These are phyloP conservation scores for Cerastis rubricosa DNA, from an alignment of 2,888 invertebrate genomes.

Conservation along the genomic window DNA sequence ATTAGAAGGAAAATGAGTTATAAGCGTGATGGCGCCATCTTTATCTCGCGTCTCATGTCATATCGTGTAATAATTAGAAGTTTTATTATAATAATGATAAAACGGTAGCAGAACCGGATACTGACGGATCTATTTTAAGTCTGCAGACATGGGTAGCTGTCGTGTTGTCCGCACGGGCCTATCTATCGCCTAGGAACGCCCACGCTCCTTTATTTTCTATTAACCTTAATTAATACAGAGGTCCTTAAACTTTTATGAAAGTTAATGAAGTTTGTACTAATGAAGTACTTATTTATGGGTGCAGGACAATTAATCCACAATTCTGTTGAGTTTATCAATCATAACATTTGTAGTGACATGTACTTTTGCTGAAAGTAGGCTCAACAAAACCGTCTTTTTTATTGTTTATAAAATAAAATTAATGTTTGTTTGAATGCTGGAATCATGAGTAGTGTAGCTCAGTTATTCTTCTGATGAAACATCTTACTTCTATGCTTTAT, in stretches of 20 bases:
- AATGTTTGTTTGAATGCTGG: neutral
- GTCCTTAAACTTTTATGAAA: conserved; percentile 42
- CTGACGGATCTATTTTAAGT: conserved; percentile 53
- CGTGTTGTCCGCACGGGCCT: conserved; percentile 47
- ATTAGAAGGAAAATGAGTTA: conserved; percentile 35
- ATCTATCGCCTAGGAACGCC: conserved; percentile 52
- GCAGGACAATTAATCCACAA: neutral
- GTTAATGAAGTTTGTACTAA: conserved; percentile 16
- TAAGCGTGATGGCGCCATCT: conserved; percentile 53
- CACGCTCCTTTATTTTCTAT: conserved; percentile 48
- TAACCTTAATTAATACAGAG: conserved; percentile 50
- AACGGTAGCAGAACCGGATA: conserved; percentile 55
- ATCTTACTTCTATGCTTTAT: neutral
- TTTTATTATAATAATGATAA: conserved; percentile 62
- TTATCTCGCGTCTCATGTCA: conserved; percentile 59
- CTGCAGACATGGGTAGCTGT: conserved; percentile 53
- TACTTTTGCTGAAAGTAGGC: conserved; percentile 1
- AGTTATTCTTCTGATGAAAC: neutral
- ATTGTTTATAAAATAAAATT: neutral
- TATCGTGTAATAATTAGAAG: conserved; percentile 57
- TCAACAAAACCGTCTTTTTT: neutral
- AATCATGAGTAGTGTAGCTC: neutral
- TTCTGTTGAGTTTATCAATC: conserved; percentile 14
- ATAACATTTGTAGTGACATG: neutral
- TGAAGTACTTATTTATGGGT: neutral